Evolutionary conservation across 2,113 vertebrate species (phyloP).

Genomic region (Semnornis frantzii): DNA sequence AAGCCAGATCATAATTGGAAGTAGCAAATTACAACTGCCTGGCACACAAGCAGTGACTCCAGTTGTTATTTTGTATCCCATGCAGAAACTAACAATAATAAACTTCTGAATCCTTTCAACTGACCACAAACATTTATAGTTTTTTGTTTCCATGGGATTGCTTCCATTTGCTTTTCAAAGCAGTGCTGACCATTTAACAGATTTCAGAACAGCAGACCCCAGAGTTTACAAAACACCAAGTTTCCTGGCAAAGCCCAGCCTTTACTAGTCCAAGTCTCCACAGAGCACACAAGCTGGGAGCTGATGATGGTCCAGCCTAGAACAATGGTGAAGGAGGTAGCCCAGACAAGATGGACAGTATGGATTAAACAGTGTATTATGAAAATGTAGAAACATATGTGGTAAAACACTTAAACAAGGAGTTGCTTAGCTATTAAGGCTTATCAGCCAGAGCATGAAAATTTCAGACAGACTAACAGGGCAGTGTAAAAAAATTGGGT

Average conservation of each 20-base stretch:
- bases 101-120: constrained; percentile 15
- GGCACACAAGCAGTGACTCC: neutral
- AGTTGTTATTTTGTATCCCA: neutral
- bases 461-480: neutral
- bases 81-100: neutral
- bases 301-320: neutral
- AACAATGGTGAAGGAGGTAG: neutral
- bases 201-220: neutral
- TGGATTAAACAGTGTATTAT: neutral
- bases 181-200: constrained; percentile 34
- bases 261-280: neutral
- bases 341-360: neutral
- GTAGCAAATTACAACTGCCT: neutral
- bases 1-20: neutral
- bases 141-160: constrained; percentile 12
- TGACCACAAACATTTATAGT: neutral
- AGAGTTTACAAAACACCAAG: constrained; percentile 36
- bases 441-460: neutral
- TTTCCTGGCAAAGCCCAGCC: constrained; percentile 19
- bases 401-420: neutral
- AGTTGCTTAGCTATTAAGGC: neutral
- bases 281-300: neutral
- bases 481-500: neutral
- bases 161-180: constrained; percentile 11
- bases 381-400: neutral